phyloP scores from a whole-genome alignment of 2,797 vertebrate genomes.

The Smutsia temminckii region DNA sequence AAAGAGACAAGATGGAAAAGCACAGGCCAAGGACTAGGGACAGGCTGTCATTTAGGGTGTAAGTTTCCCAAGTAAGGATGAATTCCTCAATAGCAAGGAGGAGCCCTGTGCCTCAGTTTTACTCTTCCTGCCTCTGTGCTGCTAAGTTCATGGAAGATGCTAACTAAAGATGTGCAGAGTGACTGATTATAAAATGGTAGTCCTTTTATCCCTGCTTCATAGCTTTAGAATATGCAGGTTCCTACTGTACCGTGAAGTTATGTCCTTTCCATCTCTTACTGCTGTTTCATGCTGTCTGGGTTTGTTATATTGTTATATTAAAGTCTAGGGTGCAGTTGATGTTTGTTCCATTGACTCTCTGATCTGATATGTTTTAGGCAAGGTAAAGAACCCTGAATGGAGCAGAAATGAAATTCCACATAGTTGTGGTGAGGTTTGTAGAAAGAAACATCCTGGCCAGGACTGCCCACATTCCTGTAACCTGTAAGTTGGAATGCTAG shows the following conservation, averaged over 20 bases:
- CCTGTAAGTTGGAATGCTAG: conserved; percentile 90
- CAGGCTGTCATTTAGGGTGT: not conserved
- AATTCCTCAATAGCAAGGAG: not conserved
- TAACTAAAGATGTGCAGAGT: not conserved
- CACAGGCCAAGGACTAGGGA: not conserved
- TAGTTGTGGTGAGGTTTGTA: conserved; percentile 98
- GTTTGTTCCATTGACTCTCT: conserved; percentile 57
- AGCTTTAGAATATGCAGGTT: not conserved
- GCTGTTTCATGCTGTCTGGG: not conserved
- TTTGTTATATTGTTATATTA: conserved; percentile 45
- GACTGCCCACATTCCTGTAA: conserved; percentile 98
- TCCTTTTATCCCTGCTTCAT: not conserved
- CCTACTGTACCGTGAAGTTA: not conserved
- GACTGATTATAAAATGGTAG: not conserved
- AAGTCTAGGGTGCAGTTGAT: conserved; percentile 8
- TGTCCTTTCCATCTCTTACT: not conserved
- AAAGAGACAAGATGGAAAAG: conserved; percentile 9
- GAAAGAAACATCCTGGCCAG: conserved; percentile 92
- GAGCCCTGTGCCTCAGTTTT: not conserved
- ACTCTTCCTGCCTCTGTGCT: not conserved
- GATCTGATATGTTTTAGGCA: conserved; percentile 86
- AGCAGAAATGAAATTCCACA: conserved; percentile 98
- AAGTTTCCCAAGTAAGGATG: not conserved
- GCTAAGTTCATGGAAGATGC: not conserved
- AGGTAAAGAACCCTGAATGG: conserved; percentile 97